These are phyloP conservation scores for Helicoverpa zea DNA, from an alignment of 1,140 invertebrate genomes.

Conservation along the genomic window DNA sequence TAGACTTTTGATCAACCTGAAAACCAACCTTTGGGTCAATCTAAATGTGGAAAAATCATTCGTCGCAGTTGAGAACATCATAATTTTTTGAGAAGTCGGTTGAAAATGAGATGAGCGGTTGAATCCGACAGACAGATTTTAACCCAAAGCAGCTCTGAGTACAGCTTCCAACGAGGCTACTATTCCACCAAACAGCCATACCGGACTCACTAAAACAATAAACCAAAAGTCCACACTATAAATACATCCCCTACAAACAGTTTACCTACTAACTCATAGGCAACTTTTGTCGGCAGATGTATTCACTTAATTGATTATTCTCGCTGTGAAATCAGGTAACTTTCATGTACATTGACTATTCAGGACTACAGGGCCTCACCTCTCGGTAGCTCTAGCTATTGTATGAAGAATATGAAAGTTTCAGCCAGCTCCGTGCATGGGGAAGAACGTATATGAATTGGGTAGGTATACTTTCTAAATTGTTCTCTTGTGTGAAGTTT, in stretches of 20 bases:
- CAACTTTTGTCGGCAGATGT: conserved; percentile 66
- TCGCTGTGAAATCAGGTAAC: conserved; percentile 55
- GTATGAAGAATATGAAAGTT: neutral
- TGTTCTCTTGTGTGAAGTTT: no score
- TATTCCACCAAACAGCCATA: neutral
- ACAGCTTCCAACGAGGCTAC: neutral
- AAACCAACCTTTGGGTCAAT: no score
- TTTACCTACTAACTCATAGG: conserved; percentile 55
- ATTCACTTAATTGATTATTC: conserved; percentile 71
- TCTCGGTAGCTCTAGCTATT: neutral
- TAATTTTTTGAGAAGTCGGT: no score
- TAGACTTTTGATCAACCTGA: no score
- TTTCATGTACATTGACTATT: conserved; percentile 44
- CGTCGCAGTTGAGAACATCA: no score
- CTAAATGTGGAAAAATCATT: no score
- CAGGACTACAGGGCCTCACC: neutral
- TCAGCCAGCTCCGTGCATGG: neutral
- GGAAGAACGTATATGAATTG: neutral
- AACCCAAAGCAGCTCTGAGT: neutral
- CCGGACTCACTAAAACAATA: neutral
- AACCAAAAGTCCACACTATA: conserved; percentile 37
- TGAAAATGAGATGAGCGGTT: no score
- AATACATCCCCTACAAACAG: conserved; percentile 46
- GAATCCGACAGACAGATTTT: no score
- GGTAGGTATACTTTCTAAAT: neutral